phyloP scores from a whole-genome alignment of 2,113 vertebrate genomes.

The Podilymbus podiceps region DNA sequence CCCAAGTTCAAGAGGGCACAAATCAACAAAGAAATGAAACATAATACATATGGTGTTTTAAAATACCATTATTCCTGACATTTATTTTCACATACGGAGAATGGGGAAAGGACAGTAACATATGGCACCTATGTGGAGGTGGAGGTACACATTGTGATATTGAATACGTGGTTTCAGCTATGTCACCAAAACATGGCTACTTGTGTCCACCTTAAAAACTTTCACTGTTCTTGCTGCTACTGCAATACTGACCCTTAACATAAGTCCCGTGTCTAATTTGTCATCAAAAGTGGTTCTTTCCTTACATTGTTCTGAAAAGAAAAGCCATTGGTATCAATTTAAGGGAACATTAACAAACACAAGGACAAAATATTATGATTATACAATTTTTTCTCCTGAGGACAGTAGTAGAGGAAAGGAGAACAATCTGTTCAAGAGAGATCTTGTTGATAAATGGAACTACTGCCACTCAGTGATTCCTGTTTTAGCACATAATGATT shows the following conservation, averaged over 20 bases:
- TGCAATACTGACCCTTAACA: neutral
- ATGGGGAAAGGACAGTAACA: neutral
- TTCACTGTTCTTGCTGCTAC: neutral
- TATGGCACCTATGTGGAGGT: neutral
- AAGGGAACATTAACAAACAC: neutral
- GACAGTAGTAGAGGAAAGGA: neutral
- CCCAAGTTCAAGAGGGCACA: neutral
- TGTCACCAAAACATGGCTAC: neutral
- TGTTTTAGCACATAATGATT: slow-evolving; percentile 8
- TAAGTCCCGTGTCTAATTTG: neutral
- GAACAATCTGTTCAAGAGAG: neutral
- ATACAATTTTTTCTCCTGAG: neutral
- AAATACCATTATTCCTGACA: neutral
- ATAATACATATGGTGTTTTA: neutral
- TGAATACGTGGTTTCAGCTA: neutral
- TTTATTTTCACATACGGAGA: neutral
- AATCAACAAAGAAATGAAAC: neutral
- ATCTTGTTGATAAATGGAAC: neutral
- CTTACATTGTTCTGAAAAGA: slow-evolving; percentile 8
- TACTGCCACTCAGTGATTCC: neutral
- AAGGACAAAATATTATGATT: neutral
- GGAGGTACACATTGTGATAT: neutral
- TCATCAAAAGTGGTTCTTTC: neutral
- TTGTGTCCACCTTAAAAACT: neutral
- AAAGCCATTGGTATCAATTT: neutral